Conservation (phyloP, 2,888 invertebrate genomes). For the Pyrgus malvae region DNA sequence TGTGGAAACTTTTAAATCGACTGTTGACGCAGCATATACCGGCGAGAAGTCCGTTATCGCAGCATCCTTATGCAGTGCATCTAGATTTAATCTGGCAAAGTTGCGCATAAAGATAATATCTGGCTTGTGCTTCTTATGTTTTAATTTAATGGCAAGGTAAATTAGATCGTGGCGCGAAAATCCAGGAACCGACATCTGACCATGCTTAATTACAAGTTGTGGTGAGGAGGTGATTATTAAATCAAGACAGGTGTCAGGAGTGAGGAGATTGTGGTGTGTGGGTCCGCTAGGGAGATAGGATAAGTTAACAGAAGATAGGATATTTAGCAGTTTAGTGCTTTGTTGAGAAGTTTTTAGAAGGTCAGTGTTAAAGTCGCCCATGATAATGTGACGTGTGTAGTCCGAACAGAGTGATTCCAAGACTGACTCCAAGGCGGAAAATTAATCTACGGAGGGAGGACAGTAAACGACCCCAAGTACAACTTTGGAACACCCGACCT, state of each 20-base stretch:
- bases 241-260: conserved; percentile 1
- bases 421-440: background rate
- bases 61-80: no score
- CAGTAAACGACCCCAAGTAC: no score
- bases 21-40: no score
- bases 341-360: background rate
- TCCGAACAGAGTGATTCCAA: background rate
- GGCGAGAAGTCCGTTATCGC: no score
- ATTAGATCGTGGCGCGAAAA: conserved; percentile 18
- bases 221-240: background rate
- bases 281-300: background rate
- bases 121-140: no score
- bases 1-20: no score
- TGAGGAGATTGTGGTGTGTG: background rate
- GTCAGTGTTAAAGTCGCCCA: conserved; percentile 13
- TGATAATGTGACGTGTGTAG: background rate
- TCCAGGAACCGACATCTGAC: conserved; percentile 12
- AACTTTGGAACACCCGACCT: no score
- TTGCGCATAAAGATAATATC: no score
- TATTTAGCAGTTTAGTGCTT: background rate
- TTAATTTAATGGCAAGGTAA: conserved; percentile 11
- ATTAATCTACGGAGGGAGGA: background rate
- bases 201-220: background rate
- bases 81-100: no score
- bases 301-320: background rate